Conservation (phyloP, 2,888 invertebrate genomes). For the Perizoma affinitatum region DNA sequence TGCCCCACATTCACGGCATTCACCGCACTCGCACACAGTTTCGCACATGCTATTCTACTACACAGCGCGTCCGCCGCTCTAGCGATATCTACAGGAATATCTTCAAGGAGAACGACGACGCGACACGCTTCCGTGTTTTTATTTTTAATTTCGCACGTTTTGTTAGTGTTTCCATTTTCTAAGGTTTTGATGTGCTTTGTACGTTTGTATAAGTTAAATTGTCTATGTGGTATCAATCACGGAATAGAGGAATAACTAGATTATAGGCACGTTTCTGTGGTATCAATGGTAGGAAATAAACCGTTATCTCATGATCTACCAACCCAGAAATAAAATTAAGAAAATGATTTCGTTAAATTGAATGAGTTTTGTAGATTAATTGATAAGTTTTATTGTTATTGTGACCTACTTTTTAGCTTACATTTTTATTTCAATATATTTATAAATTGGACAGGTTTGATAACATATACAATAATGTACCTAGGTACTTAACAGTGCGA, state of each 20-base stretch:
- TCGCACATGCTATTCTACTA: constrained; percentile 62
- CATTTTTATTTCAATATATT: constrained; percentile 1
- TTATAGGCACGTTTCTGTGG: no score
- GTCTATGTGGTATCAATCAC: neutral
- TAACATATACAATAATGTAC: neutral
- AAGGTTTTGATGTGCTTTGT: constrained; percentile 7
- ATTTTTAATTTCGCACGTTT: constrained; percentile 33
- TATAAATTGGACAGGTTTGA: neutral
- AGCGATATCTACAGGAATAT: constrained; percentile 47
- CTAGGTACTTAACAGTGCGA: neutral
- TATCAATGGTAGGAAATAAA: constrained; percentile 8
- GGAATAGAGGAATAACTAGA: no score
- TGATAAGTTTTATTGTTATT: neutral
- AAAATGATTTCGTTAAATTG: constrained; percentile 1
- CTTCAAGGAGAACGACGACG: constrained; percentile 49
- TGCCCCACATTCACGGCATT: constrained; percentile 81
- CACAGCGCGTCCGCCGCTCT: constrained; percentile 35
- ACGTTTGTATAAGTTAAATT: constrained; percentile 7
- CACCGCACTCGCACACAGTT: constrained; percentile 57
- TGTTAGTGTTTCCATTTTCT: constrained; percentile 12
- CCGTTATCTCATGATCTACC: constrained; percentile 6
- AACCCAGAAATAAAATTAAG: neutral
- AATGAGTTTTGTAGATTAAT: neutral
- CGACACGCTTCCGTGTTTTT: constrained; percentile 39
- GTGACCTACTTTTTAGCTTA: neutral